Percentiles rank a stretch among this genome's conserved stretches.
Conservation (phyloP, 2,113 vertebrate species). For the Phrynosoma blainvillii region DNA sequence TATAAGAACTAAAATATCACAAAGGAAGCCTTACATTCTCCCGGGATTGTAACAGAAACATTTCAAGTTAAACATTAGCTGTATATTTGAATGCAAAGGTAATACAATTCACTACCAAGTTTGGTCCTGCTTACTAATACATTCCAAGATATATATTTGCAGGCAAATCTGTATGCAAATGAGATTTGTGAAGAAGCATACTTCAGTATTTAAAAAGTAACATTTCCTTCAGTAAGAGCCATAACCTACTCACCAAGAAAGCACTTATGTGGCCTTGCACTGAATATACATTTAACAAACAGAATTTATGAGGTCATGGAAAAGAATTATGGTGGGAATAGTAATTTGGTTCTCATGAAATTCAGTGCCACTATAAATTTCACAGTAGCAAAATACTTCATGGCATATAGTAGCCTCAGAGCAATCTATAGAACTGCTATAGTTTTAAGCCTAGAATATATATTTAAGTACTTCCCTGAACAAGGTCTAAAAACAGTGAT, state of each 20-base stretch:
- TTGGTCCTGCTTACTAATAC: slow-evolving; percentile 32
- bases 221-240: slow-evolving; percentile 1
- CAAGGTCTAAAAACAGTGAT: neutral
- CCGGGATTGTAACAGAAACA: neutral
- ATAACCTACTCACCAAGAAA: neutral
- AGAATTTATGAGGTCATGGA: neutral
- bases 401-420: neutral
- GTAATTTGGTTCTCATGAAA: neutral
- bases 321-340: neutral
- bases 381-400: neutral
- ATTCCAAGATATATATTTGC: slow-evolving; percentile 50
- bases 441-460: neutral
- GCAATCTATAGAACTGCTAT: neutral
- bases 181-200: slow-evolving; percentile 32
- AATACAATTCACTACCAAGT: slow-evolving; percentile 48
- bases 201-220: slow-evolving; percentile 12
- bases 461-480: neutral
- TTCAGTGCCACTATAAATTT: neutral
- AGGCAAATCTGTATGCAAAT: slow-evolving; percentile 54
- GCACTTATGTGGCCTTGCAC: slow-evolving; percentile 16
- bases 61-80: slow-evolving; percentile 48
- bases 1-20: slow-evolving; percentile 48
- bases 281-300: neutral
- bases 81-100: slow-evolving; percentile 56
- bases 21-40: slow-evolving; percentile 41